These are phyloP conservation scores for Euthynnus affinis DNA, from an alignment of 2,797 vertebrate genomes.

Conservation along the genomic window DNA sequence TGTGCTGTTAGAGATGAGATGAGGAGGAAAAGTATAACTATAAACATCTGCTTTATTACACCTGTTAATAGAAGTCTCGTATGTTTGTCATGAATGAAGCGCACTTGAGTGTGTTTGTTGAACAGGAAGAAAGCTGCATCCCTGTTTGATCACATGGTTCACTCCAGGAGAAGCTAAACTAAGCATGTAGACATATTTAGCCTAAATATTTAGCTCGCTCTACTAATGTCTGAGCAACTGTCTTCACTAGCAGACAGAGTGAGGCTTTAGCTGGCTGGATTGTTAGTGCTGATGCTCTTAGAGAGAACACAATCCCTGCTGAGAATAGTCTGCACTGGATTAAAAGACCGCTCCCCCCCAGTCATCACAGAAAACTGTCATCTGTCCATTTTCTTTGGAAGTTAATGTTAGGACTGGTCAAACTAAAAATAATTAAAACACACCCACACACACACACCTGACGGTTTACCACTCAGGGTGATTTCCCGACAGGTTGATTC, in stretches of 20 bases:
- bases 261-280: slow-evolving; percentile 3
- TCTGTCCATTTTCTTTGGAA: too few relatives aligned
- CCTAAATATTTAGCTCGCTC: slow-evolving; percentile 29
- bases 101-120: too few relatives aligned
- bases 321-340: background rate
- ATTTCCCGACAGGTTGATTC: too few relatives aligned
- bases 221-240: background rate
- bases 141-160: background rate
- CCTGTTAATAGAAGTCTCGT: too few relatives aligned
- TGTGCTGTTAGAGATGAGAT: too few relatives aligned
- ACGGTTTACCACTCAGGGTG: too few relatives aligned
- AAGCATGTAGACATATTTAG: background rate
- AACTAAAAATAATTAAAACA: background rate
- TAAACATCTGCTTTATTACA: too few relatives aligned
- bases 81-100: too few relatives aligned
- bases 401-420: background rate
- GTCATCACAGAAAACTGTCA: background rate
- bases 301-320: too few relatives aligned
- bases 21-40: too few relatives aligned
- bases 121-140: slow-evolving; percentile 8
- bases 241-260: background rate
- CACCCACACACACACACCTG: too few relatives aligned
- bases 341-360: background rate
- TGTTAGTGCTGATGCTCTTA: background rate
- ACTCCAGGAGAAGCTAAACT: slow-evolving; percentile 15